phyloP scores from a whole-genome alignment of 2,888 invertebrate genomes.

The Coecobrya sp. region DNA sequence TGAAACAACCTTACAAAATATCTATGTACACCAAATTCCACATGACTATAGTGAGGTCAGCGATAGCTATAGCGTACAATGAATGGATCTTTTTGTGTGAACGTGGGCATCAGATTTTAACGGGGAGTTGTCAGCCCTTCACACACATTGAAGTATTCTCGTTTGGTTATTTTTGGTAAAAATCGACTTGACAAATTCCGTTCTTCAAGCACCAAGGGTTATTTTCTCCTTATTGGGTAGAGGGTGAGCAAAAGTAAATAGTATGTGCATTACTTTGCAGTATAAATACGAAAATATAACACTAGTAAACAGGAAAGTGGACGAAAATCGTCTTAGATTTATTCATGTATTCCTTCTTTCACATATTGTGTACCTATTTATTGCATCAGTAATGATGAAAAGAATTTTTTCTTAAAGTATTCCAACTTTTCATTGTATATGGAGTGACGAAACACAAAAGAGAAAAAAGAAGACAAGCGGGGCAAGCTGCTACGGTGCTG shows the following conservation, averaged over 20 bases:
- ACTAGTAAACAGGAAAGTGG: background rate
- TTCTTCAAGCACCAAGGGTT: background rate
- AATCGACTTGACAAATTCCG: background rate
- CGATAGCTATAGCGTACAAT: no score
- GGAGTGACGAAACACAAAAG: background rate
- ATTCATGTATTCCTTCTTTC: slow-evolving; percentile 37
- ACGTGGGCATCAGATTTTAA: background rate
- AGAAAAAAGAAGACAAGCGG: background rate
- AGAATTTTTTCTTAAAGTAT: slow-evolving; percentile 4
- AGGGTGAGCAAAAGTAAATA: background rate
- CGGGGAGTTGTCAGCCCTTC: background rate
- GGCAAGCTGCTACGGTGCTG: background rate
- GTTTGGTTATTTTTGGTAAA: background rate
- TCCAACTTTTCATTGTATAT: background rate
- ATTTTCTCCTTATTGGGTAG: background rate
- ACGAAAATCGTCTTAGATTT: background rate
- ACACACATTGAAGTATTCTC: background rate
- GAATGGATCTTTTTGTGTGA: background rate
- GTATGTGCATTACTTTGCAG: background rate
- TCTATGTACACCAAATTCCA: no score
- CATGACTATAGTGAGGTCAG: no score
- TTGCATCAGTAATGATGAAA: slow-evolving; percentile 27
- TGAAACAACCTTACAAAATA: no score
- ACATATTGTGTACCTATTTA: background rate
- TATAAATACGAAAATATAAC: background rate